Evolutionary conservation across 2,888 invertebrate genomes (phyloP).

Genomic region (Agonum fuliginosum): DNA sequence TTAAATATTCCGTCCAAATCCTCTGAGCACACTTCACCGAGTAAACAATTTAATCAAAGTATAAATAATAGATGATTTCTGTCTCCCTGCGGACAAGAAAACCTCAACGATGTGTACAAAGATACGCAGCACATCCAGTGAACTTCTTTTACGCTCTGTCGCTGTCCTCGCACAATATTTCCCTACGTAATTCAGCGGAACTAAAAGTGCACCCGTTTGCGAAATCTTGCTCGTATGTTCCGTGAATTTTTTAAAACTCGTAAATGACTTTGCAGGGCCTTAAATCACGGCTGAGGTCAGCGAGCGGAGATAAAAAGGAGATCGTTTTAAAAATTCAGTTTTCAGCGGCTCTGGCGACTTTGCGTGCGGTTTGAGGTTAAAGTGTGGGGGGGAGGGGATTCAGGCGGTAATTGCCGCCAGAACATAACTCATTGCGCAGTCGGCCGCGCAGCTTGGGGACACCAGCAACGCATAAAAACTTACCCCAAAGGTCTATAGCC

Average conservation of each 20-base stretch:
- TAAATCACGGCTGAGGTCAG: constrained; percentile 57
- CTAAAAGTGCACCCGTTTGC: constrained; percentile 58
- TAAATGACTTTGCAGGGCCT: constrained; percentile 56
- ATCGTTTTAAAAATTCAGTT: constrained; percentile 57
- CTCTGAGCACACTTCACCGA: background rate
- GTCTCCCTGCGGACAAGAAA: constrained; percentile 1
- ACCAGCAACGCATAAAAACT: constrained; percentile 1
- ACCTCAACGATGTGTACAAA: constrained; percentile 8
- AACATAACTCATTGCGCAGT: constrained; percentile 44
- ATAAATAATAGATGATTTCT: constrained; percentile 23
- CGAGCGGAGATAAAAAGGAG: constrained; percentile 51
- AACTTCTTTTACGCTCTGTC: constrained; percentile 23
- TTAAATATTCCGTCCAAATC: constrained; percentile 13
- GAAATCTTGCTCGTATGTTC: constrained; percentile 58
- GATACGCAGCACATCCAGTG: background rate
- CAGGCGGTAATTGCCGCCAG: constrained; percentile 34
- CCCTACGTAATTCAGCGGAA: constrained; percentile 55
- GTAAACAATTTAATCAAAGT: constrained; percentile 36
- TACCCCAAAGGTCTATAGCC: constrained; percentile 1
- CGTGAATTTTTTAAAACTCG: constrained; percentile 58
- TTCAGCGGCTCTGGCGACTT: constrained; percentile 35
- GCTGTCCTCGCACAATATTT: constrained; percentile 48
- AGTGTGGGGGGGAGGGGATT: background rate
- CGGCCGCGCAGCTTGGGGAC: background rate
- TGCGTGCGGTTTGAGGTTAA: background rate